Evolutionary conservation across 2,888 invertebrate genomes (phyloP), one percentile per base, ranked within the genome.

Genomic region (Cylloceria caligata): DNA sequence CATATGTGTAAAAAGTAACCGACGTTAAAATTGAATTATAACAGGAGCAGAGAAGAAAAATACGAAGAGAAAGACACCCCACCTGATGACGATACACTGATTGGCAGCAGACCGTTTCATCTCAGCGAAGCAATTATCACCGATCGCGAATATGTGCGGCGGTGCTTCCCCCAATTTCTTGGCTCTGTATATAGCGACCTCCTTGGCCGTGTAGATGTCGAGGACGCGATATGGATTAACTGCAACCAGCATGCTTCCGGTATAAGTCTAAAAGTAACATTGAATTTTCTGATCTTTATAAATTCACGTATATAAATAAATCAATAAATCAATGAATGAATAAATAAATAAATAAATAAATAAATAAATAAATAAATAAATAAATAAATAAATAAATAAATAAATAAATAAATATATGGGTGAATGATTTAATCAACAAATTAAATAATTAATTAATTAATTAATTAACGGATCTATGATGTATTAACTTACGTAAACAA

Each of bases 1-100:
- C 9, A n/a, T 0, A 34, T 9, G 21, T 21, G 77, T 67, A 49
- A 71, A 21, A 27, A 36, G 36, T 16, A 9, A 74, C 24, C n/a
- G 3, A 72, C 16, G 30, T 55, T 13, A 30, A 49, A 57, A 64
- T 49, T 36, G 62, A 62, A 62, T 27, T 0, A 34, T 1, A 27
- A 62, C 42, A 16, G 34, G 34, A n/a, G 21, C 9, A 2, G 27
- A 21, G 7, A 67, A 13, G 60, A 65, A 55, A 11, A 55, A 45
- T 21, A 4, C 7, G 47, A 3, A 69, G 52, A 68, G 42, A 11
- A 52, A 60, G 24, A 21, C 27, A 49, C 36, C 3, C 84, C 92
- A 97, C 97, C 97, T 97, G 89, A 99, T 99, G 64, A 99, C 98
- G 81, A 99, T 96, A 90, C 98, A 98, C 91, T 99, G 99, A 93